These are phyloP conservation scores for Parazoanthus swiftii DNA, from an alignment of 92 coral and sea anemone species.

Conservation along the genomic window DNA sequence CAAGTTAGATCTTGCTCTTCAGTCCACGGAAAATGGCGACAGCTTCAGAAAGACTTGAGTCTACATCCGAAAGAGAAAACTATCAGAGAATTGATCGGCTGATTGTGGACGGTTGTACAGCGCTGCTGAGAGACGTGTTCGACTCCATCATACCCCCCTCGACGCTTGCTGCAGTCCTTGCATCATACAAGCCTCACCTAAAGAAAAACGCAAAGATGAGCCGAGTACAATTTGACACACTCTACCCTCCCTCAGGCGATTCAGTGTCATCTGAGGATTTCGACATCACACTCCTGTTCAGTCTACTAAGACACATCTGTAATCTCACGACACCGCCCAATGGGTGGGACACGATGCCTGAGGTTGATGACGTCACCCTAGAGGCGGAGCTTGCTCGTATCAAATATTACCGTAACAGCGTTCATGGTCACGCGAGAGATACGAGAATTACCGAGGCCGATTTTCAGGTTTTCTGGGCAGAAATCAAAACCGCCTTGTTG, in stretches of 20 bases:
- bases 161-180: conserved; percentile 11
- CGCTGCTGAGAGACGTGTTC: conserved; percentile 17
- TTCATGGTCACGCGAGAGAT: too few species aligned
- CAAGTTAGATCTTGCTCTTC: not conserved
- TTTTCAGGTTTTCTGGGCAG: too few species aligned
- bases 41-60: conserved; percentile 5
- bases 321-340: not conserved
- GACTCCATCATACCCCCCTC: conserved; percentile 11
- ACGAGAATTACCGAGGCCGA: too few species aligned
- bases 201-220: not conserved
- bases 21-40: conserved; percentile 6
- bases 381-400: too few species aligned
- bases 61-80: conserved; percentile 17
- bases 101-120: conserved; percentile 20
- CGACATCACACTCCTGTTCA: not conserved
- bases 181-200: not conserved
- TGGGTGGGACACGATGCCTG: conserved; percentile 19
- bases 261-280: not conserved
- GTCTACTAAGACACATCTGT: conserved; percentile 14
- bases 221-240: not conserved
- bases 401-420: too few species aligned
- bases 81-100: conserved; percentile 12
- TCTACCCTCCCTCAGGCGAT: conserved; percentile 3
- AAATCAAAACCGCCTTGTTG: too few species aligned
- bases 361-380: not conserved